Evolutionary conservation across 2,797 vertebrate species (phyloP), one percentile per base, ranked within the genome.

Genomic region (Cyprinella venusta): DNA sequence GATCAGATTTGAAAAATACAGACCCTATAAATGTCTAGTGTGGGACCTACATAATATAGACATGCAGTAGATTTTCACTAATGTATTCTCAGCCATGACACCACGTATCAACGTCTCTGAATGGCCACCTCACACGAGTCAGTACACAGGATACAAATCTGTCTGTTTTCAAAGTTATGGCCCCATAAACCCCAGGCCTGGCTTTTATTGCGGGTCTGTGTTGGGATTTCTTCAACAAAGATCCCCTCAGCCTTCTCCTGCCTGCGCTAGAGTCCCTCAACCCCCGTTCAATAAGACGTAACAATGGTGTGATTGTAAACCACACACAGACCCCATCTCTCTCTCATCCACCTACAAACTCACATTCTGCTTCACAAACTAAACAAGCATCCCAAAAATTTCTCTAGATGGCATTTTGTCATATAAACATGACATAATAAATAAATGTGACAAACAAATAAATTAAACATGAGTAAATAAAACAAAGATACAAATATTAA

Each of bases 231-330:
- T 82, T 84, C 70, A 87, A 90, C 89, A 90, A 90, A 88, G 88
- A 74, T 80, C 82, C 80, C 86, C 83, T 89, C 72, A 88, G 85
- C 81, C 8, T 69, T 40, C 63, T 54, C 68, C 54, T 61, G 80
- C 86, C 81, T 78, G 86, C 75, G 78, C 38, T 71, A 75, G 48
- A 76, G 81, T 71, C 88, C 82, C 77, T 80, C 82, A 74, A 78
- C 88, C 86, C 86, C 82, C 83, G 40, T 76, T 84, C 72, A 83
- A 72, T 40, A 79, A 45, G 33, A 84, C 8, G 6, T 50, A 82
- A 91, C 87, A 91, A 89, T 83, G 86, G 56, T 63, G 84, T 30
- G 75, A 88, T 90, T 91, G 87, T 89, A 80, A 76, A 87, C 80
- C 84, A 80, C 76, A 83, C 83, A 83, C 84, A 86, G 71, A 80